phyloP scores from a whole-genome alignment of 2,113 vertebrate genomes.

The Laticauda laticaudata region DNA sequence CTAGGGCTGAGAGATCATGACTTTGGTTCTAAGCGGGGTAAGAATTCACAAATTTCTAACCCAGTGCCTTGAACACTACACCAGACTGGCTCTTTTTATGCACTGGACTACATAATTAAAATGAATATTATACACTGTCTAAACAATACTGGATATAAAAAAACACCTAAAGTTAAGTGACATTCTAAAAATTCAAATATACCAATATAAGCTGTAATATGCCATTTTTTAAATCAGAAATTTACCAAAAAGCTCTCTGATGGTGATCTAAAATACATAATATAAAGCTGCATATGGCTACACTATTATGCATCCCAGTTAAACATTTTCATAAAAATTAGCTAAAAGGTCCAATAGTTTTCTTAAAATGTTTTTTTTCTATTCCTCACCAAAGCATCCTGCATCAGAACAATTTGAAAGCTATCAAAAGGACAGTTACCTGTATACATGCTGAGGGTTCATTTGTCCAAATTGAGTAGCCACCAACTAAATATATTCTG shows the following conservation, averaged over 20 bases:
- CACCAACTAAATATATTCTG: conserved; percentile 96
- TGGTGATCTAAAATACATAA: not conserved
- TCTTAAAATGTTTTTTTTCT: not conserved
- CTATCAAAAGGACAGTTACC: conserved; percentile 76
- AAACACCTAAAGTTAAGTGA: not conserved
- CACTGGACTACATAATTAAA: not conserved
- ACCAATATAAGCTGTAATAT: not conserved
- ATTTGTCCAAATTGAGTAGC: conserved; percentile 99
- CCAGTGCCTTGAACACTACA: not conserved
- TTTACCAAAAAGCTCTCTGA: not conserved
- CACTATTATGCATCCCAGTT: not conserved
- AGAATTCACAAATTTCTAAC: not conserved
- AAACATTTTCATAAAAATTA: not conserved
- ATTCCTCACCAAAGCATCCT: not conserved
- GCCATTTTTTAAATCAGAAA: not conserved
- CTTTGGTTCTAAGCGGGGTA: not conserved
- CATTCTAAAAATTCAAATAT: not conserved
- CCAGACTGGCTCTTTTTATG: not conserved
- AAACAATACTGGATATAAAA: not conserved
- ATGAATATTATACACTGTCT: not conserved
- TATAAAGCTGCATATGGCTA: not conserved
- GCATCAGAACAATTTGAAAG: conserved; percentile 40
- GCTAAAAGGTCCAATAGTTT: conserved; percentile 16
- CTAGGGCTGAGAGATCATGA: not conserved
- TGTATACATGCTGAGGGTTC: conserved; percentile 97